These are phyloP conservation scores for Calliopsis andreniformis DNA, from an alignment of 1,140 invertebrate genomes.

Conservation along the genomic window DNA sequence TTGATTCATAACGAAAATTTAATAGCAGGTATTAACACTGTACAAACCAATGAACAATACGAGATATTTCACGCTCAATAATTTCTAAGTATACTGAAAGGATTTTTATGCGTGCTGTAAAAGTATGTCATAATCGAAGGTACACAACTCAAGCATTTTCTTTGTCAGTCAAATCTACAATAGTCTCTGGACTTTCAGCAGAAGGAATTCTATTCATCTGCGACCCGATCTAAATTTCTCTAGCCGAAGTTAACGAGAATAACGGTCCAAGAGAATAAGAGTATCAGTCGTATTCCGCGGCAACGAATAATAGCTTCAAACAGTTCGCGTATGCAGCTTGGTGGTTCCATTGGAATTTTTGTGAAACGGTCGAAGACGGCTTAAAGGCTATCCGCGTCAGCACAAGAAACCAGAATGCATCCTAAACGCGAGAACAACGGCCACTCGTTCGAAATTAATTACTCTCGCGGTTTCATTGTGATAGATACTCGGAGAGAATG, in stretches of 20 bases:
- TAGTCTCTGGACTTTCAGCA: too few relatives aligned
- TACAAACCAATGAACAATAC: too few relatives aligned
- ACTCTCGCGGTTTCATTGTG: neutral
- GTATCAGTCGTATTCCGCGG: slow-evolving; percentile 13
- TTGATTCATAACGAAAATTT: too few relatives aligned
- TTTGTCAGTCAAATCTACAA: too few relatives aligned
- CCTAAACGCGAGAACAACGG: slow-evolving; percentile 15
- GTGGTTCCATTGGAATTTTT: slow-evolving; percentile 34
- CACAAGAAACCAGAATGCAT: slow-evolving; percentile 21
- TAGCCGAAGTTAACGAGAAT: slow-evolving; percentile 4
- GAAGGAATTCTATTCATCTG: neutral
- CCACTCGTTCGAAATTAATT: slow-evolving; percentile 27
- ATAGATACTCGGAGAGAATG: slow-evolving; percentile 6
- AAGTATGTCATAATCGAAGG: too few relatives aligned
- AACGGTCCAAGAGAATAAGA: slow-evolving; percentile 5
- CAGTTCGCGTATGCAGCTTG: neutral
- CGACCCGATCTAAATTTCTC: neutral
- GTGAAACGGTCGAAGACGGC: neutral
- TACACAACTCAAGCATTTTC: too few relatives aligned
- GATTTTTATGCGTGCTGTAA: too few relatives aligned
- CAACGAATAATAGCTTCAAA: slow-evolving; percentile 30
- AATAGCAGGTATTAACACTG: too few relatives aligned
- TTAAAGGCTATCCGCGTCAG: slow-evolving; percentile 2
- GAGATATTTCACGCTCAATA: too few relatives aligned
- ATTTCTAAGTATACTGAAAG: too few relatives aligned